Evolutionary conservation across 2,113 vertebrate species (phyloP), one percentile per base, ranked within the genome.

Genomic region (Pycnonotus jocosus): DNA sequence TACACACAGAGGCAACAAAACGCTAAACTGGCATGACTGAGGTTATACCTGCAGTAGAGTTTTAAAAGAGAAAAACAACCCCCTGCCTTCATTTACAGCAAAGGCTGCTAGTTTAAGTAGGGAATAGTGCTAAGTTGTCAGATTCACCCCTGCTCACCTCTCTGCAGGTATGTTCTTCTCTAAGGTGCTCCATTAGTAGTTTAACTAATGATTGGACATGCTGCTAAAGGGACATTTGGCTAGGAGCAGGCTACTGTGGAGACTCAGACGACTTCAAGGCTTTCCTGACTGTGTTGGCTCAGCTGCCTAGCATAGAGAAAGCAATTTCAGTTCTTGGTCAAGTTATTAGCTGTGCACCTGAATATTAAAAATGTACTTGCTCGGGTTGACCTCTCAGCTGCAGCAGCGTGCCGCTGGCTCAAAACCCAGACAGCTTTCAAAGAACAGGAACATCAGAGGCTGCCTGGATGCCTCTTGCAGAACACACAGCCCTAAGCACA

Each of bases 401-500:
- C 62, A 64, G 73, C 5, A 8, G 38, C 2, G 0, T 0, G 0
- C 48, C 0, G 0, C 45, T 20, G 12, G 22, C 70, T 86, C 80
- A 23, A 31, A 96, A 81, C 69, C 69, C 61, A 70, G 81, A 20
- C 68, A 47, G 56, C 84, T 91, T 92, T 86, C 92, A 80, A 82
- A 72, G 76, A 57, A 77, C 6, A 7, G 73, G 33, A 81, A 37
- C 64, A 79, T 71, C 48, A 51, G 83, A 90, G 71, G 17, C 53
- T 33, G 12, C 76, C 62, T 48, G 69, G 78, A 64, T 48, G 69
- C 58, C 58, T 65, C 80, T 37, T 8, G 3, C 54, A 60, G 87
- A 72, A 56, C 22, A 1, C 0, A 3, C 37, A 81, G 70, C 73
- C 74, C 28, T 22, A 44, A 73, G 73, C 35, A 11, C 47, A 7